Evolutionary conservation across 2,113 vertebrate genomes (phyloP).

Genomic region (Oncorhynchus clarkii): DNA sequence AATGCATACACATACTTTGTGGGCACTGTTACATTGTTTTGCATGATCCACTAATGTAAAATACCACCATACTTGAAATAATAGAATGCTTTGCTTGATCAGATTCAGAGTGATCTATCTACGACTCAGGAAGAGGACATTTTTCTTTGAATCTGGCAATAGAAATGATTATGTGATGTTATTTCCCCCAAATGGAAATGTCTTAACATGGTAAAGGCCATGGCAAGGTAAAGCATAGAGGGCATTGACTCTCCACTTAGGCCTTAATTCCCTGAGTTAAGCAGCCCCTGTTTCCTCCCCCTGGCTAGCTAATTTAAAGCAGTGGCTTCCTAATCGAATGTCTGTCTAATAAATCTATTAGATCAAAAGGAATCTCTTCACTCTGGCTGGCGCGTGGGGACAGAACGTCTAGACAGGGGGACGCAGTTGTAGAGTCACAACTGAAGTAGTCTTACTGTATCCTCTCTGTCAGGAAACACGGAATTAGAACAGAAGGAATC

Average conservation of each 20-base stretch:
- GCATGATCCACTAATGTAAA: not conserved
- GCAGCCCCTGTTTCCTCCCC: slow-evolving; percentile 30
- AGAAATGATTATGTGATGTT: no score
- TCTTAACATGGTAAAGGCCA: slow-evolving; percentile 13
- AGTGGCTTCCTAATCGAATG: slow-evolving; percentile 61
- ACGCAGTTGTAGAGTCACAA: slow-evolving; percentile 22
- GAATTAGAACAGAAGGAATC: slow-evolving; percentile 52
- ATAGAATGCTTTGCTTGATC: not conserved
- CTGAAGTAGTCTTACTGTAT: slow-evolving; percentile 53
- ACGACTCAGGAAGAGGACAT: no score
- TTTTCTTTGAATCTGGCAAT: no score
- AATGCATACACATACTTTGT: not conserved
- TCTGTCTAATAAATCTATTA: slow-evolving; percentile 63
- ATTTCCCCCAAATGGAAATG: slow-evolving; percentile 16
- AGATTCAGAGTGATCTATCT: no score
- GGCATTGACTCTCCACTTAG: slow-evolving; percentile 18
- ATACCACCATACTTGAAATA: not conserved
- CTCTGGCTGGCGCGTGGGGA: slow-evolving; percentile 49
- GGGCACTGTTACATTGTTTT: not conserved
- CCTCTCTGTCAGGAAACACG: not conserved
- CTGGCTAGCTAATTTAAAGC: slow-evolving; percentile 64
- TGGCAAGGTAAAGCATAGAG: slow-evolving; percentile 20
- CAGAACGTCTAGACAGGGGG: slow-evolving; percentile 65
- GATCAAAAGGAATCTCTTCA: slow-evolving; percentile 63
- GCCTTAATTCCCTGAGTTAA: slow-evolving; percentile 38